Evolutionary conservation across 2,113 vertebrate species (phyloP).

Genomic region (Synodontis membranacea): DNA sequence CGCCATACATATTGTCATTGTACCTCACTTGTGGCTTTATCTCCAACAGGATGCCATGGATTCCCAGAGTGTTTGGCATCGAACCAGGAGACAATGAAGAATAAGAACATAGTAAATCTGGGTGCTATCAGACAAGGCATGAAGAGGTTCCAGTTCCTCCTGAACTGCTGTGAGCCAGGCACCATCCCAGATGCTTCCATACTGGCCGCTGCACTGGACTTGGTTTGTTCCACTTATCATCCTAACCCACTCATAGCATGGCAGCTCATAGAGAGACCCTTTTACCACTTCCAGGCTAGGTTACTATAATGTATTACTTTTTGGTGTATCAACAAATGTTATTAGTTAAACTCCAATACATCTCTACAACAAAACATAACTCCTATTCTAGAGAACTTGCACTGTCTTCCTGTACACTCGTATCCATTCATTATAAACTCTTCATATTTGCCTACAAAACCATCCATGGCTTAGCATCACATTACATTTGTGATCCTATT

Average conservation of each 20-base stretch:
- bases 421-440: not conserved
- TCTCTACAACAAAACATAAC: not conserved
- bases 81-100: slow-evolving; percentile 91
- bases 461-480: not conserved
- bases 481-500: not conserved
- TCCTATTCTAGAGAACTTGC: not conserved
- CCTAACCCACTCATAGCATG: not conserved
- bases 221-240: slow-evolving; percentile 75
- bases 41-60: slow-evolving; percentile 84
- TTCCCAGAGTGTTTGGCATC: slow-evolving; percentile 90
- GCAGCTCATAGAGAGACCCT: not conserved
- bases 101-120: slow-evolving; percentile 95
- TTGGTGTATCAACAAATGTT: not conserved
- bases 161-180: slow-evolving; percentile 97
- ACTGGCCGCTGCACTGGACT: slow-evolving; percentile 91
- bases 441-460: not conserved
- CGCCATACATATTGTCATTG: not conserved
- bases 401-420: not conserved
- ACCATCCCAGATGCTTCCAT: slow-evolving; percentile 97
- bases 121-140: slow-evolving; percentile 97
- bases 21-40: slow-evolving; percentile 11
- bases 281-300: not conserved
- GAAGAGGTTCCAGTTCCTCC: slow-evolving; percentile 97
- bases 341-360: not conserved
- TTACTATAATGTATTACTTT: not conserved